Conservation (phyloP, 2,113 vertebrate genomes). For the Salvator merianae region DNA sequence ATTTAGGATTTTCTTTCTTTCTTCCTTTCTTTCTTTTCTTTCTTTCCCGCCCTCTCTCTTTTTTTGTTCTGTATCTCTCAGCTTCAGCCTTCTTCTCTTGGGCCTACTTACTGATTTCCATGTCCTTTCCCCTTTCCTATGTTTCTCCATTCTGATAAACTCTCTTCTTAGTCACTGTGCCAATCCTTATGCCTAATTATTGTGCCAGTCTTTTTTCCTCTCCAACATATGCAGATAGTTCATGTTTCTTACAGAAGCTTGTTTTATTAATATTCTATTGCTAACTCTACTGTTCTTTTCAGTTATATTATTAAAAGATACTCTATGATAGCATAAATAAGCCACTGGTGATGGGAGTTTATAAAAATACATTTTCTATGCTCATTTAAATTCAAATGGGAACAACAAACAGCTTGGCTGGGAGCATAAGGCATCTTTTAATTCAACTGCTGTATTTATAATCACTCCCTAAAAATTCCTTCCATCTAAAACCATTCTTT, state of each 20-base stretch:
- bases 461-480: neutral
- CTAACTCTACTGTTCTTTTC: neutral
- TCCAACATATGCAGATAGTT: neutral
- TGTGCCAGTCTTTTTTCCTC: too few relatives aligned
- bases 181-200: neutral
- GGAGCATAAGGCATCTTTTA: neutral
- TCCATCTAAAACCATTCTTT: neutral
- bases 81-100: neutral
- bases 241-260: neutral
- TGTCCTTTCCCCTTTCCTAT: neutral
- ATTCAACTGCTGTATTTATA: neutral
- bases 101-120: neutral
- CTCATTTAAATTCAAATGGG: neutral
- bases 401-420: neutral
- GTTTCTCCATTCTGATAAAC: neutral
- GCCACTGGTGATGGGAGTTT: neutral
- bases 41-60: too few relatives aligned
- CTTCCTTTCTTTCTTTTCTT: too few relatives aligned
- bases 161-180: too few relatives aligned
- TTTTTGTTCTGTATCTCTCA: neutral
- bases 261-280: neutral
- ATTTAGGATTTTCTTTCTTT: too few relatives aligned
- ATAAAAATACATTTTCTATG: neutral
- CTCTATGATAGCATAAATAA: neutral
- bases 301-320: neutral